Percentiles rank a stretch among this genome's conserved stretches.
phyloP scores from a whole-genome alignment of 1,140 invertebrate genomes.

The Portunus trituberculatus region DNA sequence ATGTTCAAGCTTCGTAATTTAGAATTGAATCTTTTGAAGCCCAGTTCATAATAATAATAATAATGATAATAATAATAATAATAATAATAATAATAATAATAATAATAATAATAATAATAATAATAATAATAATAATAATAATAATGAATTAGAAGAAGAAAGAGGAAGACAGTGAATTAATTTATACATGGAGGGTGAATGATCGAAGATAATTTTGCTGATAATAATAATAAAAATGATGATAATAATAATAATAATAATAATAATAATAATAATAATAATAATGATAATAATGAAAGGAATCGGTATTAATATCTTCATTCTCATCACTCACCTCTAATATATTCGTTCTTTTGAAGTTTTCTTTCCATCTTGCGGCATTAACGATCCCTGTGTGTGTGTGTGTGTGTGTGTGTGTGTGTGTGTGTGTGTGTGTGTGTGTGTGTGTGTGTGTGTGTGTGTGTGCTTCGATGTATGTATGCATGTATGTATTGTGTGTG shows the following conservation, averaged over 20 bases:
- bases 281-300: neutral
- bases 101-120: too few relatives aligned
- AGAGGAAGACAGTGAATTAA: too few relatives aligned
- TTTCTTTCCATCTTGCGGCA: neutral
- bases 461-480: neutral
- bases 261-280: constrained; percentile 16
- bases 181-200: too few relatives aligned
- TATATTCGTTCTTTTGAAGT: constrained; percentile 23
- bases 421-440: constrained; percentile 59
- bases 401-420: constrained; percentile 26
- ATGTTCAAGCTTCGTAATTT: too few relatives aligned
- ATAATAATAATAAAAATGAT: neutral
- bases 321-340: neutral
- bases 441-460: constrained; percentile 41
- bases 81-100: too few relatives aligned
- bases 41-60: too few relatives aligned
- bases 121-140: too few relatives aligned
- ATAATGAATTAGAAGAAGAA: too few relatives aligned
- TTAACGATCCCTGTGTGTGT: neutral
- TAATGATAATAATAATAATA: too few relatives aligned
- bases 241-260: neutral
- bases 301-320: neutral
- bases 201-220: too few relatives aligned
- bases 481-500: neutral
- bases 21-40: too few relatives aligned